Conservation (phyloP, 2,888 invertebrate genomes). For the Hemaris fuciformis region DNA sequence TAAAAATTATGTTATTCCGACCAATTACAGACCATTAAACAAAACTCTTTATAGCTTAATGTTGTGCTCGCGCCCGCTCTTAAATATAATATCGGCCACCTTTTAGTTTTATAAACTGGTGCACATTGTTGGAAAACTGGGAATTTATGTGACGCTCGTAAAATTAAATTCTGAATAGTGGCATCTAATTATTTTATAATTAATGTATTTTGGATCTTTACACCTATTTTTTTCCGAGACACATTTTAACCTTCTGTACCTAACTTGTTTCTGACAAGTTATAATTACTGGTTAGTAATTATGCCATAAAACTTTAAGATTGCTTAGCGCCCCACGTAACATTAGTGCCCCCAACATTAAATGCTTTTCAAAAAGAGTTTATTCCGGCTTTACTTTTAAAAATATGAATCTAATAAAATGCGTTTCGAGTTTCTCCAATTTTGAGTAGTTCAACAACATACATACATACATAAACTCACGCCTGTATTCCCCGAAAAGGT, state of each 20-base stretch:
- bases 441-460: no score
- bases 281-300: neutral
- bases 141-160: slow-evolving; percentile 19
- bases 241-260: neutral
- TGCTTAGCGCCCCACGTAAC: no score
- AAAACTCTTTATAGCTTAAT: slow-evolving; percentile 66
- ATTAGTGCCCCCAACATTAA: no score
- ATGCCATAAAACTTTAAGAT: no score
- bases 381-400: no score
- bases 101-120: slow-evolving; percentile 44
- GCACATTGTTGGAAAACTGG: slow-evolving; percentile 22
- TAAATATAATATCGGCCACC: slow-evolving; percentile 41
- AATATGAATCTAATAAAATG: no score
- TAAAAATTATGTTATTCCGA: slow-evolving; percentile 72
- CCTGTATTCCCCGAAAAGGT: no score
- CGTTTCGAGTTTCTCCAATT: no score
- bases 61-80: slow-evolving; percentile 44
- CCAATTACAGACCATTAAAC: slow-evolving; percentile 72
- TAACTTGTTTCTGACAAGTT: neutral
- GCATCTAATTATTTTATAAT: slow-evolving; percentile 5
- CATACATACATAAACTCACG: no score
- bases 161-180: slow-evolving; percentile 6
- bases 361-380: no score
- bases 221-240: neutral
- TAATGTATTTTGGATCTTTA: neutral